Evolutionary conservation across 1,140 invertebrate species (phyloP), one percentile per base, ranked within the genome.

Genomic region (Latrodectus geometricus): DNA sequence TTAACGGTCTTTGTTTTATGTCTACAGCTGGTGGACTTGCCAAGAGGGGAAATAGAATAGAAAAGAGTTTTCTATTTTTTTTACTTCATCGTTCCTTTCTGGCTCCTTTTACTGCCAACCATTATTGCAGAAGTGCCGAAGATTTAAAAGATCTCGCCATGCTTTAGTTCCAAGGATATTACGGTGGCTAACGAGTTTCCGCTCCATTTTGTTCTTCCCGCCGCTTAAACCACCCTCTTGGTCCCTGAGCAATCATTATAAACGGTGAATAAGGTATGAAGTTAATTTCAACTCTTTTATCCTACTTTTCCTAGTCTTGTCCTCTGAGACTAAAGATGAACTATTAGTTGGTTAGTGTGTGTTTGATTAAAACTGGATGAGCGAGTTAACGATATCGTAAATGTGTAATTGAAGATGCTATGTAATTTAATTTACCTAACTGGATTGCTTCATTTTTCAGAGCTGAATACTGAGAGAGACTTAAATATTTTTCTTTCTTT

Each of bases 1-100:
- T 84, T 84, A 84, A 84, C 82, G 82, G 82, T 76, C 82, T 84
- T 84, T 76, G 82, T 84, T 84, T 84, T 84, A 84, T 84, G 82
- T 54, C 82, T 48, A 70, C 73, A 84, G 74, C 72, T 76, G 72
- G 82, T 56, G 23, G 11, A 48, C n/a, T 73, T n/a, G 70, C 65
- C 35, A 35, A 21, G 8, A 17, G 66, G 48, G 50, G 48, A 8
- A 14, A 61, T 17, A 61, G 11, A 35, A 35, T 35, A 35, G 35
- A 35, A 61, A 61, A 61, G 54, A 61, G 54, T 17, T 61, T 17
- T 1, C 17, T 61, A 14, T 61, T 61, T 61, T 61, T 61, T 50
- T 20, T 72, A 17, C 49, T 20, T 0, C 12, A 17, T 50, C 20
- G 52, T 74, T 61, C 54, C 17, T 74, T 74, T 65, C 54, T 15